Evolutionary conservation across 2,797 vertebrate genomes (phyloP).

Genomic region (Trachurus trachurus): DNA sequence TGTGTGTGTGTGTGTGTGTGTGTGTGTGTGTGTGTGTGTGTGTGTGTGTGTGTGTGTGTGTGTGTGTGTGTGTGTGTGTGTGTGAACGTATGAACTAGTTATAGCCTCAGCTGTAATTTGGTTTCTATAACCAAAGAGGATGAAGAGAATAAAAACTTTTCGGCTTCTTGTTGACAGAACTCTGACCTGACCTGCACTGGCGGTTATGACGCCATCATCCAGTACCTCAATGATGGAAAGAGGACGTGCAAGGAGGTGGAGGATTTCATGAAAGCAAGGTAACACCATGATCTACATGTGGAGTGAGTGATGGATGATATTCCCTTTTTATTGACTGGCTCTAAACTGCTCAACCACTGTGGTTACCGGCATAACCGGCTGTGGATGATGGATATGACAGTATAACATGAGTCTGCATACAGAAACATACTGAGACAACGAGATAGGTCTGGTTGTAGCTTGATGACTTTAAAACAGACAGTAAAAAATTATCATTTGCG

Average conservation of each 20-base stretch:
- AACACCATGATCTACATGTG: slow-evolving; percentile 23
- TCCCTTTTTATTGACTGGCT: neutral
- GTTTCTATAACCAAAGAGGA: neutral
- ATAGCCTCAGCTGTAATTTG: neutral
- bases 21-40: too few species aligned
- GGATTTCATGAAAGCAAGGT: slow-evolving; percentile 97
- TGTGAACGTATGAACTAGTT: too few species aligned
- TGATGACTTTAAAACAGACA: neutral
- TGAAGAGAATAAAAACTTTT: neutral
- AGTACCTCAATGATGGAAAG: slow-evolving; percentile 93
- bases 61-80: too few species aligned
- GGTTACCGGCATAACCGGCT: neutral
- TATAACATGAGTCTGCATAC: neutral
- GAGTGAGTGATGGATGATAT: neutral
- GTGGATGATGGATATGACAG: neutral
- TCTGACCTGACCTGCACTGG: slow-evolving; percentile 89
- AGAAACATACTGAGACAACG: neutral
- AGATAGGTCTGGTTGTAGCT: too few species aligned
- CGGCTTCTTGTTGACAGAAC: slow-evolving; percentile 82
- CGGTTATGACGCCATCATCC: slow-evolving; percentile 93
- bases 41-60: too few species aligned
- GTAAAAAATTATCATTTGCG: neutral
- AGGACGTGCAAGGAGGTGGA: slow-evolving; percentile 97
- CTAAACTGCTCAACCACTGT: neutral
- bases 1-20: too few species aligned